Percentiles rank a stretch among this genome's conserved stretches.
Evolutionary conservation across 2,888 invertebrate species (phyloP).

Genomic region (Lasioglossum malachurum): DNA sequence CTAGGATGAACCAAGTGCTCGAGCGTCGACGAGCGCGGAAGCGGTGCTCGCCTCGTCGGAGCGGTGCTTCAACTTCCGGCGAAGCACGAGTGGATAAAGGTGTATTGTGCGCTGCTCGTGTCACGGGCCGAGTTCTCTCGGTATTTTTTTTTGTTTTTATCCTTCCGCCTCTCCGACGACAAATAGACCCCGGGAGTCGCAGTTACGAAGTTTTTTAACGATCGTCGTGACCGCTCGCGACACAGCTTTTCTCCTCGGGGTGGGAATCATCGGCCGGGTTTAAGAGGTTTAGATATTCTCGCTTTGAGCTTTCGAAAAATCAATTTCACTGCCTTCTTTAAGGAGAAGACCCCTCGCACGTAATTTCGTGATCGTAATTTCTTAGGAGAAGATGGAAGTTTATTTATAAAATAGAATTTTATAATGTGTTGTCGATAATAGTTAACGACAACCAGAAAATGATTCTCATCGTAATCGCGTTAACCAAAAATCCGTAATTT

Average conservation of each 20-base stretch:
- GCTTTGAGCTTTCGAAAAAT: too few relatives aligned
- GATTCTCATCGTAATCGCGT: too few relatives aligned
- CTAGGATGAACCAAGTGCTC: neutral
- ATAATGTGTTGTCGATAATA: too few relatives aligned
- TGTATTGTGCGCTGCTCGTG: constrained; percentile 32
- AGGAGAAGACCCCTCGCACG: too few relatives aligned
- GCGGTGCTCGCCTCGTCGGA: constrained; percentile 32
- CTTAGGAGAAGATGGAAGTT: too few relatives aligned
- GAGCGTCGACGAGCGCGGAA: constrained; percentile 18
- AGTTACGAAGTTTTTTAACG: constrained; percentile 38
- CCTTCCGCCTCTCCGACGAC: neutral
- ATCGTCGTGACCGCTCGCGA: constrained; percentile 30
- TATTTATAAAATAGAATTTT: too few relatives aligned
- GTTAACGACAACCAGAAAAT: too few relatives aligned
- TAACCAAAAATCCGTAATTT: neutral
- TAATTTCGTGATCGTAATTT: too few relatives aligned
- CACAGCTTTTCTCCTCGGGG: constrained; percentile 1
- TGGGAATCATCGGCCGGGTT: constrained; percentile 14
- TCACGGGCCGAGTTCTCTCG: constrained; percentile 4
- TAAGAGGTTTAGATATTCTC: too few relatives aligned
- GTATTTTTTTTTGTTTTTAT: neutral
- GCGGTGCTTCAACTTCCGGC: constrained; percentile 39
- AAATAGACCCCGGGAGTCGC: constrained; percentile 30
- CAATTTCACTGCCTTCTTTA: too few relatives aligned
- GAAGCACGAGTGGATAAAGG: constrained; percentile 46